A percentile compares a stretch with the other conserved stretches of the same genome.
Evolutionary conservation across 2,113 vertebrate genomes (phyloP).

Genomic region (Dermatemys mawii): DNA sequence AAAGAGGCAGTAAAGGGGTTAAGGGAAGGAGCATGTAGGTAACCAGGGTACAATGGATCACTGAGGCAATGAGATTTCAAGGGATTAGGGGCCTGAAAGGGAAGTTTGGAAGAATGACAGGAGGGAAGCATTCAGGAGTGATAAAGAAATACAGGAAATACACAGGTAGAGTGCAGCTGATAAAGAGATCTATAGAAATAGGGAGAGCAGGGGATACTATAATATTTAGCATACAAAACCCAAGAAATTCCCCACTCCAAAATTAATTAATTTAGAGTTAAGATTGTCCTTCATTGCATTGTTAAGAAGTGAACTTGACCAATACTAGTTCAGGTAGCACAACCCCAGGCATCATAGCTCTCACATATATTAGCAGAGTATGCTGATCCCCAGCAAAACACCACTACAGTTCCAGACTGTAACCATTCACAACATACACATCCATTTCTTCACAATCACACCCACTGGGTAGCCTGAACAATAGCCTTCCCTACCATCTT

Average conservation of each 20-base stretch:
- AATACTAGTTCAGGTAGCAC: background rate
- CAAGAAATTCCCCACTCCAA: background rate
- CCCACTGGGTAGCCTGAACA: background rate
- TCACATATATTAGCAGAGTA: background rate
- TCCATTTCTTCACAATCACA: background rate
- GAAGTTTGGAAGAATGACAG: background rate
- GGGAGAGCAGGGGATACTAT: background rate
- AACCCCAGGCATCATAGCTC: background rate
- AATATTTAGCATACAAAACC: background rate
- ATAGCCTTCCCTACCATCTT: background rate
- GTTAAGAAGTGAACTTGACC: no score
- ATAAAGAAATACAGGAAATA: fast-evolving
- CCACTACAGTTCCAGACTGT: background rate
- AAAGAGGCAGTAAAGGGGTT: background rate
- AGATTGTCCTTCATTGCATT: no score
- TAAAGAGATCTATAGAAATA: background rate
- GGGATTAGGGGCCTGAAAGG: background rate
- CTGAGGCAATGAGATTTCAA: background rate
- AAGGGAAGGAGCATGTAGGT: background rate
- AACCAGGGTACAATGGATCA: background rate
- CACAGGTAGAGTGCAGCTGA: background rate
- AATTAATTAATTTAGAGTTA: background rate
- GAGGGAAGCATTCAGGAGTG: background rate
- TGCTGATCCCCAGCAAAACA: background rate
- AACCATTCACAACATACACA: background rate